Evolutionary conservation across 2,797 vertebrate genomes (phyloP).

Genomic region (Kryptolebias ocellatus): DNA sequence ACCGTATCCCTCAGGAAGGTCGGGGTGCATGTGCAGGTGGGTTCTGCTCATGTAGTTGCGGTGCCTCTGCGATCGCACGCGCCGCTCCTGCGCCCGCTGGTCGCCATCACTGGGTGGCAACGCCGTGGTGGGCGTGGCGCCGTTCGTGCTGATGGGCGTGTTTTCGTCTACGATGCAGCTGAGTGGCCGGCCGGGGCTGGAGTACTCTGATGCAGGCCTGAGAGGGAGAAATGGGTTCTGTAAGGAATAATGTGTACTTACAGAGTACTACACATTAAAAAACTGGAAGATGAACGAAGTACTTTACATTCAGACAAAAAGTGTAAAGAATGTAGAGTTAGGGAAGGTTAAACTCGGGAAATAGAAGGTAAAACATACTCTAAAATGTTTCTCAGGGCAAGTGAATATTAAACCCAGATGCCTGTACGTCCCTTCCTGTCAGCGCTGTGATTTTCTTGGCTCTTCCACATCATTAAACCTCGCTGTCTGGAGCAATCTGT

Average conservation of each 20-base stretch:
- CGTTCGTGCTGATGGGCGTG: conserved; percentile 92
- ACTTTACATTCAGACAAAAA: too few relatives aligned
- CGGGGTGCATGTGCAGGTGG: conserved; percentile 96
- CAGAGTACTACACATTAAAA: background rate
- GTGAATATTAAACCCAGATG: conserved; percentile 13
- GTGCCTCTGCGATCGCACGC: conserved; percentile 95
- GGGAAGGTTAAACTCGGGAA: background rate
- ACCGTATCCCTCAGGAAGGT: conserved; percentile 98
- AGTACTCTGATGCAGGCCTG: conserved; percentile 97
- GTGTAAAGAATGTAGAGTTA: too few relatives aligned
- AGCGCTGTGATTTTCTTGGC: conserved; percentile 20
- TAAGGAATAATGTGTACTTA: too few relatives aligned
- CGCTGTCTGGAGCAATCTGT: conserved; percentile 34
- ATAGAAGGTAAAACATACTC: background rate
- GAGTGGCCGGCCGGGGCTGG: conserved; percentile 93
- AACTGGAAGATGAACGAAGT: background rate
- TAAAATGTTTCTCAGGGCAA: background rate
- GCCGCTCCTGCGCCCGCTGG: conserved; percentile 90
- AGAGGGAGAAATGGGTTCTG: background rate
- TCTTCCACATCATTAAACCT: conserved; percentile 48
- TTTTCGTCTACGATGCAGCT: conserved; percentile 98
- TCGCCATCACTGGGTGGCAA: conserved; percentile 86
- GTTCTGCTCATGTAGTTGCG: conserved; percentile 99
- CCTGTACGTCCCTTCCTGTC: conserved; percentile 21
- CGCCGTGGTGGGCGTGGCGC: conserved; percentile 82